These are phyloP conservation scores for Thysanoteuthis rhombus DNA, from an alignment of 2,888 invertebrate species.

Conservation along the genomic window DNA sequence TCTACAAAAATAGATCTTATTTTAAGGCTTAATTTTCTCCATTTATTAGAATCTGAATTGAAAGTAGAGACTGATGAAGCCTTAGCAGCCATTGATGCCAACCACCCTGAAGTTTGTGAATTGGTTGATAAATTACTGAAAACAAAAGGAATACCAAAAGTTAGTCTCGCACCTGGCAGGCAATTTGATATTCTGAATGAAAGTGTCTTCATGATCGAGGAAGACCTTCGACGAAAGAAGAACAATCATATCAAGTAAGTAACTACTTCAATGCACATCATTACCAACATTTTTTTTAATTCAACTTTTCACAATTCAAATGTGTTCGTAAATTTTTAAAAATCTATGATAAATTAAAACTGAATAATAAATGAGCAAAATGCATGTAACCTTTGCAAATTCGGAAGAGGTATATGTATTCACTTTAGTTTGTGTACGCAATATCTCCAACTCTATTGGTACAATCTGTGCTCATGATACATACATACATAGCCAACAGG, in stretches of 20 bases:
- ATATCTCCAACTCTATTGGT: too few species aligned
- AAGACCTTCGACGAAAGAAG: constrained; percentile 51
- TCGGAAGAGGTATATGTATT: too few species aligned
- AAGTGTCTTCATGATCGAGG: constrained; percentile 60
- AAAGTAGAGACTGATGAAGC: not conserved
- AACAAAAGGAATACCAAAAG: constrained; percentile 54
- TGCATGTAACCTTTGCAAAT: too few species aligned
- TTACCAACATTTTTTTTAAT: not conserved
- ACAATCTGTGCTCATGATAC: too few species aligned
- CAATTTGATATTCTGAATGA: constrained; percentile 62
- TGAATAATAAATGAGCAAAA: too few species aligned
- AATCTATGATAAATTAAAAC: too few species aligned
- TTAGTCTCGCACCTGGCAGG: constrained; percentile 58
- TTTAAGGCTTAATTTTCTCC: not conserved
- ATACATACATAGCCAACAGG: too few species aligned
- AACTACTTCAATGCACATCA: not conserved
- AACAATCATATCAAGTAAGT: constrained; percentile 27
- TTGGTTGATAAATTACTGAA: constrained; percentile 62
- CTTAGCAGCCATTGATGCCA: constrained; percentile 56
- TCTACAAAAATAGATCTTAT: too few species aligned
- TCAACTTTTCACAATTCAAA: not conserved
- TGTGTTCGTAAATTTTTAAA: too few species aligned
- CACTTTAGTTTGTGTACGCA: too few species aligned
- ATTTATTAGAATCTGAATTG: not conserved
- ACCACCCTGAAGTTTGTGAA: constrained; percentile 64